A percentile compares a stretch with the other conserved stretches of the same genome.
phyloP scores from a whole-genome alignment of 2,113 vertebrate species.

The Panthera leo region DNA sequence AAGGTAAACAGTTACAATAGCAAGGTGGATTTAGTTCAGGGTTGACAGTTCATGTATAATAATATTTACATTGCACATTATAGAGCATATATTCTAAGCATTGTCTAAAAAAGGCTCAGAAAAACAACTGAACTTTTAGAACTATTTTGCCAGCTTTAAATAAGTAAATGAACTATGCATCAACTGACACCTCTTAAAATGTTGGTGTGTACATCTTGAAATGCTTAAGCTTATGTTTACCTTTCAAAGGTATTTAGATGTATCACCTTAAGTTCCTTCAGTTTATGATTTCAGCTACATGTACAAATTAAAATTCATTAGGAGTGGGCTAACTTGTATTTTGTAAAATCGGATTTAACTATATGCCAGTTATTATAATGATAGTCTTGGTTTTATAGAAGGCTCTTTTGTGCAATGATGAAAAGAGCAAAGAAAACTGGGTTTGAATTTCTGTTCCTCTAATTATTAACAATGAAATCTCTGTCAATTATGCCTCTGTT shows the following conservation, averaged over 20 bases:
- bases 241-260: neutral
- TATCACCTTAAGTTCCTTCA: neutral
- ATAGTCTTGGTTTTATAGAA: neutral
- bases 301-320: constrained; percentile 54
- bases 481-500: neutral
- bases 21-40: neutral
- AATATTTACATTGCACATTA: neutral
- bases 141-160: neutral
- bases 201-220: neutral
- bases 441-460: neutral
- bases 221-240: neutral
- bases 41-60: neutral
- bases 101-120: neutral
- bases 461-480: neutral
- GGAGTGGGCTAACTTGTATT: neutral
- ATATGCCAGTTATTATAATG: neutral
- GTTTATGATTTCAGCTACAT: constrained; percentile 16
- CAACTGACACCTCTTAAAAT: neutral
- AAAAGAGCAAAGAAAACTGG: neutral
- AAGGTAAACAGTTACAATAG: neutral
- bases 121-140: neutral
- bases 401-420: neutral
- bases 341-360: neutral
- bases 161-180: neutral
- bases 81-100: neutral